Conservation (phyloP, 2,888 invertebrate genomes). For the Drosophila melanosoma region DNA sequence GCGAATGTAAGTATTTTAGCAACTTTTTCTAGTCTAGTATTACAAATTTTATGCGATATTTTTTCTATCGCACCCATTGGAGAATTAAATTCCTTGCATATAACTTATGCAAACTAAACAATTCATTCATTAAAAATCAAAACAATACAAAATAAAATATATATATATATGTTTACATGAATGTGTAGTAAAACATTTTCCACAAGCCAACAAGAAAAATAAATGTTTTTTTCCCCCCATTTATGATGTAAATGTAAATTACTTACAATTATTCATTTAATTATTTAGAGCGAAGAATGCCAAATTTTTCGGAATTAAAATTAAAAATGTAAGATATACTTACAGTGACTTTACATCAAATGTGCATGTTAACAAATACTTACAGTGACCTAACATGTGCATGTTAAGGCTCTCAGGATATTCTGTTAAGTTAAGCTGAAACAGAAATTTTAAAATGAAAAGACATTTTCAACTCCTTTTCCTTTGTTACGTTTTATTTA, state of each 20-base stretch:
- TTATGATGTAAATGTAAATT: constrained; percentile 24
- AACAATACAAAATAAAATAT: constrained; percentile 2
- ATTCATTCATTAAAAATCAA: constrained; percentile 5
- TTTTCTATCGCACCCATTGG: constrained; percentile 49
- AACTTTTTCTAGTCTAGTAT: constrained; percentile 74
- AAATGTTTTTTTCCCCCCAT: constrained; percentile 55
- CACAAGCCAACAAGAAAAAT: constrained; percentile 47
- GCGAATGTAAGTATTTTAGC: constrained; percentile 63
- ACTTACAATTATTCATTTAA: constrained; percentile 13
- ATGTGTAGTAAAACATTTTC: constrained; percentile 61
- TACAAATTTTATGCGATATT: constrained; percentile 59
- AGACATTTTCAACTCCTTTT: constrained; percentile 29
- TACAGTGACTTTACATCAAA: constrained; percentile 6
- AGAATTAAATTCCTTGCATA: constrained; percentile 52
- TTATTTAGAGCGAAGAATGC: neutral
- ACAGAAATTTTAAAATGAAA: neutral
- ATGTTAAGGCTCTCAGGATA: neutral
- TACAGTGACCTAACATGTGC: constrained; percentile 4
- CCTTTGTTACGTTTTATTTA: constrained; percentile 64
- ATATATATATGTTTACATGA: constrained; percentile 33
- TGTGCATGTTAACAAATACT: neutral
- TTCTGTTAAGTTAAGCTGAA: neutral
- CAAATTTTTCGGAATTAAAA: neutral
- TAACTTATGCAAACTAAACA: constrained; percentile 42
- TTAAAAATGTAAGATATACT: neutral